Percentiles rank a stretch among this genome's conserved stretches.
Conservation (phyloP, 2,888 invertebrate species). For the Drosophila paramelanica region DNA sequence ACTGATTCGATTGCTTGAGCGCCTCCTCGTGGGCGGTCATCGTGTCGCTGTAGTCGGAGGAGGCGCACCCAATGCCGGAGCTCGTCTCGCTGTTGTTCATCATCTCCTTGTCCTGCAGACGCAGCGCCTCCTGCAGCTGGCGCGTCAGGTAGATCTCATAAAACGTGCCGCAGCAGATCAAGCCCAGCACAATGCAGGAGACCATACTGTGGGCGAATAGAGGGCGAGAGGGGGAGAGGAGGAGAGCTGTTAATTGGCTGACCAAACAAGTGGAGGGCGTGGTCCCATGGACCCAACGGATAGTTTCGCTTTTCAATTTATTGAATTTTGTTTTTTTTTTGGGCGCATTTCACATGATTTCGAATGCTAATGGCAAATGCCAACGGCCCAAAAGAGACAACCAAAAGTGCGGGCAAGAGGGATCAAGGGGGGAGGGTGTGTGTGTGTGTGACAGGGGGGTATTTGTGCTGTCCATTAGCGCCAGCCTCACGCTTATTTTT, state of each 20-base stretch:
- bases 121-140: slow-evolving; percentile 79
- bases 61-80: slow-evolving; percentile 85
- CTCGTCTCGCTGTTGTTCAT: slow-evolving; percentile 85
- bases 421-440: too few relatives aligned
- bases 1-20: slow-evolving; percentile 48
- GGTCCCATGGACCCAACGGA: slow-evolving; percentile 9
- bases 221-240: too few relatives aligned
- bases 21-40: slow-evolving; percentile 77
- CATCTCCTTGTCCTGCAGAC: slow-evolving; percentile 84
- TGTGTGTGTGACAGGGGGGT: neutral
- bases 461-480: slow-evolving; percentile 36
- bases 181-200: slow-evolving; percentile 85
- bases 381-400: slow-evolving; percentile 16
- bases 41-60: slow-evolving; percentile 85
- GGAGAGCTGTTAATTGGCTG: slow-evolving; percentile 41
- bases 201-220: slow-evolving; percentile 85
- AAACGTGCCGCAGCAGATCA: slow-evolving; percentile 89
- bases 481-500: slow-evolving; percentile 31
- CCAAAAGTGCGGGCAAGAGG: too few relatives aligned
- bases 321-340: neutral
- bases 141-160: slow-evolving; percentile 88
- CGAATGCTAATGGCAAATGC: slow-evolving; percentile 55
- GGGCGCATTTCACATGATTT: slow-evolving; percentile 50
- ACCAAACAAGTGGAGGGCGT: slow-evolving; percentile 27
- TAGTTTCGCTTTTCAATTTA: slow-evolving; percentile 63